Evolutionary conservation across 2,113 vertebrate genomes (phyloP).

Genomic region (Podarcis muralis): DNA sequence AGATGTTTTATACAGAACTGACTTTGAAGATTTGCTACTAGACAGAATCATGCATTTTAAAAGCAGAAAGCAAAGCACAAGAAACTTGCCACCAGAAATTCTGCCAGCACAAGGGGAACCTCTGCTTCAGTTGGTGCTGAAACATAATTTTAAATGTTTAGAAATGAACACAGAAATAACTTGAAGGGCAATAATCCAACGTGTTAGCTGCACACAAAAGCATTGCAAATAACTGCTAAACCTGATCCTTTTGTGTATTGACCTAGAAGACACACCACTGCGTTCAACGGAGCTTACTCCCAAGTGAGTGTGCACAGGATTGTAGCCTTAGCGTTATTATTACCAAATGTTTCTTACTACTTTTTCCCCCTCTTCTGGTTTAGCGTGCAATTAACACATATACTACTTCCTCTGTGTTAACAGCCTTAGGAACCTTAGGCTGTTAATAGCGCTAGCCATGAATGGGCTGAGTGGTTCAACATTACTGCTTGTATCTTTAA

Average conservation of each 20-base stretch:
- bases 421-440: conserved; percentile 57
- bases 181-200: conserved; percentile 66
- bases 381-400: conserved; percentile 74
- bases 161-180: conserved; percentile 48
- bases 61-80: not conserved
- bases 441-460: conserved; percentile 50
- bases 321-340: conserved; percentile 41
- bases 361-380: conserved; percentile 61
- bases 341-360: conserved; percentile 45
- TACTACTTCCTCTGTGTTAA: conserved; percentile 72
- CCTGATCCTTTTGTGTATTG: not conserved
- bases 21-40: not conserved
- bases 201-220: conserved; percentile 11
- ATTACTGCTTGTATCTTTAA: conserved; percentile 70
- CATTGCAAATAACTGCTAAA: conserved; percentile 40
- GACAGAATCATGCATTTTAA: not conserved
- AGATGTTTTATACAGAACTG: not conserved
- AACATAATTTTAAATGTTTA: not conserved
- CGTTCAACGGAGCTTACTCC: not conserved
- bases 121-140: conserved; percentile 5
- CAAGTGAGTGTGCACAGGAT: not conserved
- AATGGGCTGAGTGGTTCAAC: conserved; percentile 63
- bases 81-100: not conserved
- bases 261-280: not conserved
- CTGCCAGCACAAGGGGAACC: not conserved